phyloP scores from a whole-genome alignment of 2,888 invertebrate species.

The Patella depressa region DNA sequence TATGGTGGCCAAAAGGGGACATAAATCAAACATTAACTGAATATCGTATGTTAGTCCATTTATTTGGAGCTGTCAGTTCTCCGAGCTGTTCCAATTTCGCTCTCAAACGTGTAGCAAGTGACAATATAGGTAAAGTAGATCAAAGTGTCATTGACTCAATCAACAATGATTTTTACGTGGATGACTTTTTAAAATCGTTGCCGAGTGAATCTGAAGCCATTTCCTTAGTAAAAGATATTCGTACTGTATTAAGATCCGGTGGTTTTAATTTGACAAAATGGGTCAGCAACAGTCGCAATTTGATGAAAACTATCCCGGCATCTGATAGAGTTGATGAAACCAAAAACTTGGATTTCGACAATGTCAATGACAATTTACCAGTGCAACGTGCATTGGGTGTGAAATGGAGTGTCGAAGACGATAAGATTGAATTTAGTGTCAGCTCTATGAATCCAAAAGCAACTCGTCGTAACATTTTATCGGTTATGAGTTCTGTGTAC shows the following conservation, averaged over 20 bases:
- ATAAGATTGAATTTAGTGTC: constrained; percentile 13
- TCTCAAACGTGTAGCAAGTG: constrained; percentile 11
- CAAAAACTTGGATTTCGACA: constrained; percentile 16
- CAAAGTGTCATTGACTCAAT: constrained; percentile 15
- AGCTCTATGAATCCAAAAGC: neutral
- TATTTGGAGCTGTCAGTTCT: constrained; percentile 19
- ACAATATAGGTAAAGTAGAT: neutral
- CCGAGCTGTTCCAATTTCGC: constrained; percentile 24
- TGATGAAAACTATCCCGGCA: constrained; percentile 34
- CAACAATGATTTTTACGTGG: constrained; percentile 26
- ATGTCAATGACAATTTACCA: constrained; percentile 29
- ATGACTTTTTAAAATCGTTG: constrained; percentile 27
- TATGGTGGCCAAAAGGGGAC: constrained; percentile 22
- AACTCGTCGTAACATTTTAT: constrained; percentile 12
- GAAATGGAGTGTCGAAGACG: constrained; percentile 26
- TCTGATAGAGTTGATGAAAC: constrained; percentile 29
- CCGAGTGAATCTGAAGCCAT: constrained; percentile 13
- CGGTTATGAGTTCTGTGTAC: constrained; percentile 8
- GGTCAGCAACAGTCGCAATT: constrained; percentile 31
- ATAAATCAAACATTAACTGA: constrained; percentile 1
- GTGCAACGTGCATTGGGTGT: constrained; percentile 30
- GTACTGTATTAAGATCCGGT: constrained; percentile 15
- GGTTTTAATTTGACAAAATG: constrained; percentile 39
- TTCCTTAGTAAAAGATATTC: neutral
- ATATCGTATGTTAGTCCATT: constrained; percentile 24